Evolutionary conservation across 2,888 invertebrate genomes (phyloP).

Genomic region (Brachycybe producta): DNA sequence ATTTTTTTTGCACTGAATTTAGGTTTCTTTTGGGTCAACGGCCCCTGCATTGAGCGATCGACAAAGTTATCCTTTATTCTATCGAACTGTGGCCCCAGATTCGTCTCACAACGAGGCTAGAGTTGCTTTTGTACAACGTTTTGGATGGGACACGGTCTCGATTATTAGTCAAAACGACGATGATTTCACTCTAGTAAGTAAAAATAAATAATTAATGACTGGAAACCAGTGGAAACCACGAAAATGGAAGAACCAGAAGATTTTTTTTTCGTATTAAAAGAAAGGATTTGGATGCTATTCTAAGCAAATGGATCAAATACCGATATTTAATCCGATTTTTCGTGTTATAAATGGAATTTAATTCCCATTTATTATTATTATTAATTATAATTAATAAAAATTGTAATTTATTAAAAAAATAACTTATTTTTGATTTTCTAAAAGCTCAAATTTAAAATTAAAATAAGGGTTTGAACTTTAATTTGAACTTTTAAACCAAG

Average conservation of each 20-base stretch:
- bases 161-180: conserved; percentile 78
- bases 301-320: no score
- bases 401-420: no score
- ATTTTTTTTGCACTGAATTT: no score
- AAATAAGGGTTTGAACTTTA: no score
- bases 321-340: no score
- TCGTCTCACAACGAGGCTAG: conserved; percentile 79
- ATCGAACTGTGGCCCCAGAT: conserved; percentile 76
- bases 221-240: conserved; percentile 20
- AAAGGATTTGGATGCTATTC: no score
- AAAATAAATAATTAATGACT: conserved; percentile 11
- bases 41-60: conserved; percentile 80
- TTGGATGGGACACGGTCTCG: conserved; percentile 76
- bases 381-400: neutral
- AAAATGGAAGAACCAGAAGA: no score
- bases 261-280: no score
- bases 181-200: conserved; percentile 55
- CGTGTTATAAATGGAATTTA: neutral
- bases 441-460: no score
- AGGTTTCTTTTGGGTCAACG: conserved; percentile 82
- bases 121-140: conserved; percentile 63
- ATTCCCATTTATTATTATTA: no score
- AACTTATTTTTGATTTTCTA: no score
- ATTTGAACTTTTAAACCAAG: no score
- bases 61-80: conserved; percentile 76